These are phyloP conservation scores for Gastrophryne carolinensis DNA, from an alignment of 2,797 vertebrate species.

Conservation along the genomic window DNA sequence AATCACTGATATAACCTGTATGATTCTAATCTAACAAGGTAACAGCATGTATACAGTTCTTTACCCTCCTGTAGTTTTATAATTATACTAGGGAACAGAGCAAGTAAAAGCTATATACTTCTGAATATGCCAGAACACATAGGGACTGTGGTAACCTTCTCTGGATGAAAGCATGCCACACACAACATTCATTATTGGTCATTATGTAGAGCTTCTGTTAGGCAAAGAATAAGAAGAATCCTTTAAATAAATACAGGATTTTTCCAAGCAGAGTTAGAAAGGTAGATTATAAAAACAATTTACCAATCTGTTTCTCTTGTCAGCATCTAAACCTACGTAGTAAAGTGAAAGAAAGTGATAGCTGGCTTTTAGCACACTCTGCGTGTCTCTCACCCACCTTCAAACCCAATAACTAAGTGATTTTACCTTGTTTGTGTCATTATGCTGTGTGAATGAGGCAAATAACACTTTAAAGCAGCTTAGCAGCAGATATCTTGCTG, in stretches of 20 bases:
- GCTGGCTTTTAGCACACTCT: conserved; percentile 46
- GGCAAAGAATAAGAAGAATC: not conserved
- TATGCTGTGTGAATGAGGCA: conserved; percentile 41
- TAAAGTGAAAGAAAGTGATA: conserved; percentile 45
- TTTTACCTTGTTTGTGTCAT: conserved; percentile 45
- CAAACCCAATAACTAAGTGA: conserved; percentile 43
- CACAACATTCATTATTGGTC: not conserved
- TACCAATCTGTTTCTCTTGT: conserved; percentile 42
- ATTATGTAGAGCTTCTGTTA: not conserved
- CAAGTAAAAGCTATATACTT: not conserved
- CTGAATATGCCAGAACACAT: not conserved
- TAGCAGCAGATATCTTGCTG: conserved; percentile 25
- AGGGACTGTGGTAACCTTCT: not conserved
- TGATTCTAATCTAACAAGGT: too few species aligned
- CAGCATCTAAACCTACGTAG: conserved; percentile 32
- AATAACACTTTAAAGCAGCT: conserved; percentile 46
- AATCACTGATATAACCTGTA: too few species aligned
- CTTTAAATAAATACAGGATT: conserved; percentile 1
- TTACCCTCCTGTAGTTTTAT: not conserved
- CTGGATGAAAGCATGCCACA: not conserved
- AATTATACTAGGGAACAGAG: not conserved
- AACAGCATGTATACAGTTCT: not conserved
- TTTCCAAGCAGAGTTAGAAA: conserved; percentile 1
- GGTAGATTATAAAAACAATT: conserved; percentile 28
- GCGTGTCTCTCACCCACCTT: conserved; percentile 41